Conservation (phyloP, 2,797 vertebrate species). For the Sciurus vulgaris region DNA sequence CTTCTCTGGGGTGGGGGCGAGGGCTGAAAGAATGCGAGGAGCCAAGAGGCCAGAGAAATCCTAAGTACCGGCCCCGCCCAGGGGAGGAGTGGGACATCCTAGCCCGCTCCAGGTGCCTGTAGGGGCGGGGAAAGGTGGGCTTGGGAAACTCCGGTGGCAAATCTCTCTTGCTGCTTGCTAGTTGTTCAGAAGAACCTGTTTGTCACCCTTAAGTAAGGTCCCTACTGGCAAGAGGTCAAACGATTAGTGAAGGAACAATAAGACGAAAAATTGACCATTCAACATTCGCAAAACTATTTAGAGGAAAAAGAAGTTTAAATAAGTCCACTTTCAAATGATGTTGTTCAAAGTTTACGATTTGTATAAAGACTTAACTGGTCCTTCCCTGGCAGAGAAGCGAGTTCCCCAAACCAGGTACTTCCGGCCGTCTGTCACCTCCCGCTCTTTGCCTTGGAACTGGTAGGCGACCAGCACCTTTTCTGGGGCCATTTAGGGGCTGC, state of each 20-base stretch:
- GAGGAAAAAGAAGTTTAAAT: neutral
- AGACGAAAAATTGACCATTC: neutral
- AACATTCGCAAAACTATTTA: neutral
- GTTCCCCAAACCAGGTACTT: neutral
- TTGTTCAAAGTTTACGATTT: neutral
- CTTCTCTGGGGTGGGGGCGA: too few species aligned
- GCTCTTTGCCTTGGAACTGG: neutral
- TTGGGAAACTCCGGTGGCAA: neutral
- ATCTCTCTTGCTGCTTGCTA: neutral
- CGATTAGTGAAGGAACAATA: neutral
- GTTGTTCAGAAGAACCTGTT: neutral
- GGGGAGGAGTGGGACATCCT: neutral
- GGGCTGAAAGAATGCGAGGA: neutral
- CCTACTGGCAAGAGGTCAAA: neutral
- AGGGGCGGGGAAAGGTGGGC: neutral
- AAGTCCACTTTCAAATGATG: neutral
- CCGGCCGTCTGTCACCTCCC: too few species aligned
- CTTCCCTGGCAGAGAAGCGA: neutral
- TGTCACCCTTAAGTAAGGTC: neutral
- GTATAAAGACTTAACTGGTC: neutral
- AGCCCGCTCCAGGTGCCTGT: accelerated
- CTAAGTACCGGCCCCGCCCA: neutral
- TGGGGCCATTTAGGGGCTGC: neutral
- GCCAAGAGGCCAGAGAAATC: neutral
- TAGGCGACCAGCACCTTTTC: neutral